Base-by-base conservation (phyloP, 2,113 vertebrate genomes). In the Tragelaphus scriptus region DNA sequence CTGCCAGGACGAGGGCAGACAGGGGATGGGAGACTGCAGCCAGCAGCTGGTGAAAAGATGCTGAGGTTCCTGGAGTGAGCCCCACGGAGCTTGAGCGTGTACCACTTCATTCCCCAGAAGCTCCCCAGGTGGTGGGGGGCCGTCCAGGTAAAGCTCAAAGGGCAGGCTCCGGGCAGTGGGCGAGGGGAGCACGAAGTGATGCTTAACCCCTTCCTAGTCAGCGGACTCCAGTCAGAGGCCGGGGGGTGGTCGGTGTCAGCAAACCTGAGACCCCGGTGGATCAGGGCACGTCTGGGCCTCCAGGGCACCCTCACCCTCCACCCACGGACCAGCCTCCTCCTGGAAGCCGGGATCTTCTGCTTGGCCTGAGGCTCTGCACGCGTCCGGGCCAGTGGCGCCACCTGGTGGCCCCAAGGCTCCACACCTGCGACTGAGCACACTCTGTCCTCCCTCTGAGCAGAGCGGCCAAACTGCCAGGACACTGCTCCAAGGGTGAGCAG, bases 251-350 rank as follows among this genome's bases (percentile, higher is more conserved):
- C 0, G 13, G 53, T 56, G n/a, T 17, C 7, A 2, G 32, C n/a
- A 44, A 55, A 26, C 40, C 65, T 51, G 30, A 68, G 30, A 75
- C 51, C 55, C 14, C 40, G 6, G 36, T 8, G 6, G 58, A 61
- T 21, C 6, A 13, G 71, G 56, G 7, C 49, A 81, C 2, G 2
- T 49, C 58, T 40, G 6, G 30, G 58, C 26, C 8, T 12, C 19
- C 2, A 1, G 0, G 3, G 10, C 7, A 3, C 82, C 3, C 32
- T 16, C 26, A 0, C 28, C 30, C 32, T 28, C 28, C 2, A 9
- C 19, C 19, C 19, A 17, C 3, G 0, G 3, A 32, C 32, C 2
- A n/a, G 32, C 15, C 21, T 63, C 16, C 28, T 49, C 7, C 75
- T 4, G 30, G 15, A 53, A 36, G 32, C 19, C 86, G 23, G 1